phyloP scores from a whole-genome alignment of 2,888 invertebrate genomes.

The Noctuana brunneofusca region DNA sequence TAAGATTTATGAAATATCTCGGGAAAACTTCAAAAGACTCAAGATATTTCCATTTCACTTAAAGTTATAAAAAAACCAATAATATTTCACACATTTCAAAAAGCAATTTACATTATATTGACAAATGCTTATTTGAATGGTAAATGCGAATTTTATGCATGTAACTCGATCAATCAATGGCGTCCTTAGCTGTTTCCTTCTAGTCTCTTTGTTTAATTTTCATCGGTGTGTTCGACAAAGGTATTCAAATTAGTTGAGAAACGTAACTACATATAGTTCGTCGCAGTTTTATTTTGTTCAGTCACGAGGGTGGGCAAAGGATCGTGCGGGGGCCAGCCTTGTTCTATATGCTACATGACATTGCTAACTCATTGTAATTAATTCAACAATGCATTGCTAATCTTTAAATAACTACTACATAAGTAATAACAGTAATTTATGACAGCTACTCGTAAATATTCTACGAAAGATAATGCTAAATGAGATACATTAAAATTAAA shows the following conservation, averaged over 20 bases:
- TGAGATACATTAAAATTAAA: slow-evolving; percentile 3
- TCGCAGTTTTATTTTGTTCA: slow-evolving; percentile 42
- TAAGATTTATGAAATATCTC: no score
- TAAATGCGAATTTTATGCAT: slow-evolving; percentile 39
- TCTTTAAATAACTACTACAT: slow-evolving; percentile 47
- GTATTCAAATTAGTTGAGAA: slow-evolving; percentile 46
- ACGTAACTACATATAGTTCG: slow-evolving; percentile 29
- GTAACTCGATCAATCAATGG: slow-evolving; percentile 43
- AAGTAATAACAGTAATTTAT: slow-evolving; percentile 46
- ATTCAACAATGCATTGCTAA: slow-evolving; percentile 45
- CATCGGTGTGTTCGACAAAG: slow-evolving; percentile 45
- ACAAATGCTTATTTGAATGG: slow-evolving; percentile 12
- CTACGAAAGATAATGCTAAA: slow-evolving; percentile 17
- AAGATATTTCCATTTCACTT: neutral
- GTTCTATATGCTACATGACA: slow-evolving; percentile 38
- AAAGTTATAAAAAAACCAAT: neutral
- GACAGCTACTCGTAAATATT: slow-evolving; percentile 41
- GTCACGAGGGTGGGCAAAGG: slow-evolving; percentile 46
- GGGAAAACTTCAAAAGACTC: neutral
- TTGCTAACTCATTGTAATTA: slow-evolving; percentile 43
- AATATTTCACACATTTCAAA: neutral
- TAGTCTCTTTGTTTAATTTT: slow-evolving; percentile 44
- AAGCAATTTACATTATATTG: neutral
- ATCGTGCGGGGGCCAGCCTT: slow-evolving; percentile 53
- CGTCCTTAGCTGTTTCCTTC: slow-evolving; percentile 41